Conservation (phyloP, 1,140 invertebrate species). For the Drosophila setifemur region DNA sequence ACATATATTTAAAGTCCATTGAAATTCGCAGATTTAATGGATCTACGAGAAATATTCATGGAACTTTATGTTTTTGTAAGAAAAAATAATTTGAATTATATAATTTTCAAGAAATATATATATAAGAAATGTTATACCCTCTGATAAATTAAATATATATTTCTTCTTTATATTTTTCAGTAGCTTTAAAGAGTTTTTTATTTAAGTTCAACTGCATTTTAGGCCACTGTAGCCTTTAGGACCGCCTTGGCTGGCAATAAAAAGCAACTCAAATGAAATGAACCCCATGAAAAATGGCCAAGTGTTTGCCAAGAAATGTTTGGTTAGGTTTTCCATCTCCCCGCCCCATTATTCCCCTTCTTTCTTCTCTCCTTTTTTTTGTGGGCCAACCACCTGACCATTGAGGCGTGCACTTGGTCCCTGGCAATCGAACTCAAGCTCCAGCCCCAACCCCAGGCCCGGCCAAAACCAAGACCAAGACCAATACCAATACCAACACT, state of each 20-base stretch:
- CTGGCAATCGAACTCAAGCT: slow-evolving; percentile 58
- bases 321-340: slow-evolving; percentile 55
- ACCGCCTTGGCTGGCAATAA: slow-evolving; percentile 51
- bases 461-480: slow-evolving; percentile 36
- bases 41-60: too few species aligned
- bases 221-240: slow-evolving; percentile 19
- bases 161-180: too few species aligned
- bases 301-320: slow-evolving; percentile 79
- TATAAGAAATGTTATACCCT: too few species aligned
- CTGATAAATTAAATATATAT: too few species aligned
- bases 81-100: too few species aligned
- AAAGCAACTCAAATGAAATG: slow-evolving; percentile 77
- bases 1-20: too few species aligned
- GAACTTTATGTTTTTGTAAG: too few species aligned
- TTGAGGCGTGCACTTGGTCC: slow-evolving; percentile 68
- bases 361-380: slow-evolving; percentile 4
- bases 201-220: neutral
- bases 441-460: slow-evolving; percentile 28
- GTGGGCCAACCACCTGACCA: slow-evolving; percentile 71
- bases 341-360: neutral
- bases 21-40: too few species aligned
- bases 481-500: slow-evolving; percentile 28
- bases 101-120: too few species aligned
- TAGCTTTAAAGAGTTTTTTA: too few species aligned
- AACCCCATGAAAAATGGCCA: slow-evolving; percentile 76